These are phyloP conservation scores for Reticulitermes lucifugus DNA, from an alignment of 2,888 invertebrate species.

Conservation along the genomic window DNA sequence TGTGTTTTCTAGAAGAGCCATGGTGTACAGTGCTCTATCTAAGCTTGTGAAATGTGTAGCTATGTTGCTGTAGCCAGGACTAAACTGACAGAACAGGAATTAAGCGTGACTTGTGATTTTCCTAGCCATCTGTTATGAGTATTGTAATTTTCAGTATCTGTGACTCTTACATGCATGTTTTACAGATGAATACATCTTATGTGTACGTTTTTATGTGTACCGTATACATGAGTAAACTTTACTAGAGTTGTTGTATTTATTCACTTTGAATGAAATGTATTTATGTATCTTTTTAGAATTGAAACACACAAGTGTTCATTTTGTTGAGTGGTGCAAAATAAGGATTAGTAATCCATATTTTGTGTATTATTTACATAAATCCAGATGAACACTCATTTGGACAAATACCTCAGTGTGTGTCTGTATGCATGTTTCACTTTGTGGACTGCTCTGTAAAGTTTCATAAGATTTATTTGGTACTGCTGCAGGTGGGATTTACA, in stretches of 20 bases:
- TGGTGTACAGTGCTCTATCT: background rate
- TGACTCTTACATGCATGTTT: conserved; percentile 31
- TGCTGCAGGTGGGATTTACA: no score
- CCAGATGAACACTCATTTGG: no score
- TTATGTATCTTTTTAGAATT: no score
- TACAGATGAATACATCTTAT: conserved; percentile 22
- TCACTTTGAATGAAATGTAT: no score
- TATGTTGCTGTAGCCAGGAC: no score
- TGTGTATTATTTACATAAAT: background rate
- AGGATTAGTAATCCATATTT: background rate
- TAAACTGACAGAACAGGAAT: background rate
- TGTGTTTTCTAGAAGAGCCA: background rate
- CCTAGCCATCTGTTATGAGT: background rate
- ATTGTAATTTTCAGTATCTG: background rate
- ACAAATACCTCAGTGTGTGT: no score
- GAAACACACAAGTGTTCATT: no score
- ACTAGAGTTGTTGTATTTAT: background rate
- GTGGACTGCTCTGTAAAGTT: no score
- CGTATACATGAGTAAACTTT: background rate
- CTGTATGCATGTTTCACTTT: no score
- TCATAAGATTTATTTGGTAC: no score
- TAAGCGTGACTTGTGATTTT: conserved; percentile 4
- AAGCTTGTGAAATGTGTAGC: background rate
- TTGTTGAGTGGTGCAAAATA: no score
- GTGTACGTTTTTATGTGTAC: conserved; percentile 19